Base-by-base conservation (phyloP, 2,888 invertebrate genomes). In the Lithophane leautieri region DNA sequence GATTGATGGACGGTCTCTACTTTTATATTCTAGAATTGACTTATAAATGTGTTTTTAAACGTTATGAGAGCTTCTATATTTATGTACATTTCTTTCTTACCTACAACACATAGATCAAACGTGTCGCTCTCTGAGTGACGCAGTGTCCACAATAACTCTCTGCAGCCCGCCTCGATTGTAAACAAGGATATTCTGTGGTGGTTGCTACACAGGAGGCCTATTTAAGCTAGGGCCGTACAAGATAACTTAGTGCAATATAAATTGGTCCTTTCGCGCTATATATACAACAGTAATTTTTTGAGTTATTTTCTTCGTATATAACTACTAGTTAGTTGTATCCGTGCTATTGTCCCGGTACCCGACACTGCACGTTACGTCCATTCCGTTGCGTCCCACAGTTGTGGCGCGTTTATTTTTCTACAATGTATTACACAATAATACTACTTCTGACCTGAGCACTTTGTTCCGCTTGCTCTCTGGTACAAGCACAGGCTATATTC, bases 1-100 rank as follows among this genome's bases (percentile, higher is more conserved):
- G 87, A 88, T 84, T 82, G 82, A 87, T 87, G 74, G 50, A 63
- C 58, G 60, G 42, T 7, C 73, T 22, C 54, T 44, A 14, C 63
- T 69, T 52, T 28, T 56, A 52, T 60, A 61, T 50, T 65, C 7
- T 62, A 50, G 19, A 71, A 65, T 44, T 73, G 34, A 82, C 58
- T 71, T 77, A 70, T 40, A 76, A 66, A 77, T 71, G 71, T 62
- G 63, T 68, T 73, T 68, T 65, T 69, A 76, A 85, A 76, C 62
- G 69, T 47, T 69, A 22, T 63, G 12, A 50, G 25, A 52, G 16
- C 28, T 54, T 40, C 14, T 52, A 40, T 12, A 25, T 19, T 25
- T 8, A 11, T 67, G 1, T 50, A 11, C 9, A 12, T n/a, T 34
- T 44, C 19, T 40, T 62, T 67, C 3, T 25, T 56, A 40, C 42